phyloP scores from a whole-genome alignment of 2,113 vertebrate species.

The Cyprinodon tularosa region DNA sequence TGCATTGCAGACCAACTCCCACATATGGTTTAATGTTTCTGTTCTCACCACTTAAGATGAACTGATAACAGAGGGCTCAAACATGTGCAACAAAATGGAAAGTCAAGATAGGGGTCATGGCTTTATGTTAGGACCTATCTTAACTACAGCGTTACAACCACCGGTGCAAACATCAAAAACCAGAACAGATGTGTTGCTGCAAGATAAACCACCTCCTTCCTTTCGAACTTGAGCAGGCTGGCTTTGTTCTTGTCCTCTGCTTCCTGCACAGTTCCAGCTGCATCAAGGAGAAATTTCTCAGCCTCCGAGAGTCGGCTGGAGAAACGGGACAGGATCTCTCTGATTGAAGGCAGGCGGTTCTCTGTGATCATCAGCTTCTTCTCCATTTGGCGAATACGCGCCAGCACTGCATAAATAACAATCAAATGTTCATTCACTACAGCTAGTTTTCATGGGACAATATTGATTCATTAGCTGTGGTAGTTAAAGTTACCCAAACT shows the following conservation, averaged over 20 bases:
- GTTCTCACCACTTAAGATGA: constrained; percentile 37
- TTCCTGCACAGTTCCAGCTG: constrained; percentile 72
- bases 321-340: constrained; percentile 82
- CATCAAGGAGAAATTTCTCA: constrained; percentile 80
- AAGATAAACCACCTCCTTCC: constrained; percentile 80
- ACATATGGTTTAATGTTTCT: constrained; percentile 55
- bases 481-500: too few relatives aligned
- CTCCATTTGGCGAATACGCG: constrained; percentile 83
- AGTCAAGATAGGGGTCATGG: constrained; percentile 4
- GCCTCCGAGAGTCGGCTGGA: constrained; percentile 81
- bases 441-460: neutral
- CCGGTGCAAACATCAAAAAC: neutral
- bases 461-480: neutral
- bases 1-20: constrained; percentile 33
- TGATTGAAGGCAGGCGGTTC: constrained; percentile 80
- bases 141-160: neutral
- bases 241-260: constrained; percentile 80
- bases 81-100: constrained; percentile 16
- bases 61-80: constrained; percentile 16
- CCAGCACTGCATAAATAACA: constrained; percentile 49
- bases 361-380: constrained; percentile 82
- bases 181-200: neutral
- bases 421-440: neutral
- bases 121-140: neutral
- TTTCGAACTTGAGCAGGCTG: constrained; percentile 80